Evolutionary conservation across 2,797 vertebrate genomes (phyloP).

Genomic region (Amphiprion clarkii): DNA sequence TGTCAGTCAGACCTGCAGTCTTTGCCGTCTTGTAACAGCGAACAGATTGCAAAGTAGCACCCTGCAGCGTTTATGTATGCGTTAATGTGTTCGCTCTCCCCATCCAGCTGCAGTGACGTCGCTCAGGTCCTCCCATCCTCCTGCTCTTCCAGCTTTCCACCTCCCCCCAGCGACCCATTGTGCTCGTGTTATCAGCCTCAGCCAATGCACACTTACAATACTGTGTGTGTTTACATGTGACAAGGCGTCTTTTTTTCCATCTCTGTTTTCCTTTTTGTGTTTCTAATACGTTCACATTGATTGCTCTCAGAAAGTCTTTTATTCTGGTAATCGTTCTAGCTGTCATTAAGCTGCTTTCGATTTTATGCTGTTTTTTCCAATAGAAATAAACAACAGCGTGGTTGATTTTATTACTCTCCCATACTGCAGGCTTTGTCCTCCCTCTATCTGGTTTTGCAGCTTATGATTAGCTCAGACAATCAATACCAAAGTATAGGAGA

Average conservation of each 20-base stretch:
- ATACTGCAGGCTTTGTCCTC: background rate
- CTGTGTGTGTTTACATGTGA: constrained; percentile 27
- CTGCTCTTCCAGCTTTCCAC: background rate
- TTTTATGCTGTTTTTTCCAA: constrained; percentile 6
- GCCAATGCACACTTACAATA: constrained; percentile 19
- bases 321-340: background rate
- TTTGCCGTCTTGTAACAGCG: background rate
- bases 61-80: constrained; percentile 7
- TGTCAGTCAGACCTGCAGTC: constrained; percentile 11
- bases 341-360: constrained; percentile 1
- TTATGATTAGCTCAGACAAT: constrained; percentile 16
- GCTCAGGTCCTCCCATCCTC: constrained; percentile 47
- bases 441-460: background rate
- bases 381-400: background rate
- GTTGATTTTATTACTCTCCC: constrained; percentile 8
- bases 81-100: constrained; percentile 13
- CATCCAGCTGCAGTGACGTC: constrained; percentile 54
- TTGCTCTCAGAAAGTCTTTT: constrained; percentile 4
- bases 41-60: constrained; percentile 20
- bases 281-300: background rate
- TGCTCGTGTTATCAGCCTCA: constrained; percentile 32
- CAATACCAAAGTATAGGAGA: constrained; percentile 23
- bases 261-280: background rate
- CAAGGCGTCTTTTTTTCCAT: constrained; percentile 4
- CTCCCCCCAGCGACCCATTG: constrained; percentile 24